phyloP scores from a whole-genome alignment of 2,888 invertebrate genomes.

The Eudemis profundana region DNA sequence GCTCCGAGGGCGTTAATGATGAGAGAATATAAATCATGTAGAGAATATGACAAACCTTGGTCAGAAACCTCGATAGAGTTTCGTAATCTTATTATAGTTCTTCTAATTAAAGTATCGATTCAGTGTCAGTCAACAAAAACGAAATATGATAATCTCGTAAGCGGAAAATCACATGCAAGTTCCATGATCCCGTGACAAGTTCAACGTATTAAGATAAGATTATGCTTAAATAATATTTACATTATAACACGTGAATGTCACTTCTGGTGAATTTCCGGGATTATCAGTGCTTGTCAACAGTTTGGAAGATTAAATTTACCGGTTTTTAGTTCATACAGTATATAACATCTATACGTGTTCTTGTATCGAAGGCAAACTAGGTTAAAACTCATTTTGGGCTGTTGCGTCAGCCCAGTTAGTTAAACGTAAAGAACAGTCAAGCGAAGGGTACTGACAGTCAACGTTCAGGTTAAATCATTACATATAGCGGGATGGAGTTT shows the following conservation, averaged over 20 bases:
- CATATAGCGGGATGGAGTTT: no score
- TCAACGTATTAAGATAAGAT: slow-evolving; percentile 37
- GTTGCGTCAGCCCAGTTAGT: no score
- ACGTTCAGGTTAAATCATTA: no score
- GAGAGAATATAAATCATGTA: neutral
- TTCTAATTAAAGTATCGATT: no score
- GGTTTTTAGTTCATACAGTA: neutral
- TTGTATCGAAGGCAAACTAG: no score
- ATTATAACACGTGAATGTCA: slow-evolving; percentile 28
- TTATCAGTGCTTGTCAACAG: neutral
- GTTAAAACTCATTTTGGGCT: no score
- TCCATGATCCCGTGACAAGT: slow-evolving; percentile 24
- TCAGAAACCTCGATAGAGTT: neutral
- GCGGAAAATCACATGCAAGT: slow-evolving; percentile 22
- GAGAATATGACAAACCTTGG: no score
- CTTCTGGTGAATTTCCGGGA: neutral
- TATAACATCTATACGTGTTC: no score
- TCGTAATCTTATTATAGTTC: no score
- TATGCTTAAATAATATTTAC: slow-evolving; percentile 26
- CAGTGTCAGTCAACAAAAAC: neutral
- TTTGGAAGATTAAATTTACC: slow-evolving; percentile 12
- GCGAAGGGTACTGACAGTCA: no score
- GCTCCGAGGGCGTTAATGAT: neutral
- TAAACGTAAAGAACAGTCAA: no score
- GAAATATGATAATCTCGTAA: neutral